Percentiles rank a stretch among this genome's conserved stretches.
Conservation (phyloP, 2,113 vertebrate species). For the Callipepla californica region DNA sequence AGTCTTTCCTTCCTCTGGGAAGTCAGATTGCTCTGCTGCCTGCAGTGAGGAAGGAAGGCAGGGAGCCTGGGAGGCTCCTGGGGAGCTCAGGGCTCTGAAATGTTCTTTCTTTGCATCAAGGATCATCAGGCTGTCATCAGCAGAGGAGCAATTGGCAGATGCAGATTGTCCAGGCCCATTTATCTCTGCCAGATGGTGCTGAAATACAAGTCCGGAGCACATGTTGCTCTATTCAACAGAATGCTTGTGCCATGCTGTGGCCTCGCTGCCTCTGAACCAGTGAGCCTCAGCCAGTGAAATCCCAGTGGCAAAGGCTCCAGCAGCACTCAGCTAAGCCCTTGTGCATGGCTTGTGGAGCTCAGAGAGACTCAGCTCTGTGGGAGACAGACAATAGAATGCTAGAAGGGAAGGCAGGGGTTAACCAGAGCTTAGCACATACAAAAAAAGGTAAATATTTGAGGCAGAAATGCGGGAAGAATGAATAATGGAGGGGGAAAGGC, state of each 20-base stretch:
- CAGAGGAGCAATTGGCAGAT: neutral
- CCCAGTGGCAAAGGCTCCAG: neutral
- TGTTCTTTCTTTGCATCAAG: slow-evolving; percentile 8
- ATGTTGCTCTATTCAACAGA: slow-evolving; percentile 63
- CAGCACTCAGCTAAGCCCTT: neutral
- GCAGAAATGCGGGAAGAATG: slow-evolving; percentile 19
- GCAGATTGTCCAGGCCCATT: slow-evolving; percentile 53
- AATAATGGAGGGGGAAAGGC: slow-evolving; percentile 37
- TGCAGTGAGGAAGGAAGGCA: neutral
- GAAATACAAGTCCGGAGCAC: neutral
- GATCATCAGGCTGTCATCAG: slow-evolving; percentile 15
- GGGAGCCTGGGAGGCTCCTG: neutral
- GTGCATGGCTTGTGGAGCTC: neutral
- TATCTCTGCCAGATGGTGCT: slow-evolving; percentile 70
- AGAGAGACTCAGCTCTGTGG: neutral
- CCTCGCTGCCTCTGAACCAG: slow-evolving; percentile 32
- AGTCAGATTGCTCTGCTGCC: neutral
- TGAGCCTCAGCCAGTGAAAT: slow-evolving; percentile 26
- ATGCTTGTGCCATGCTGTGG: slow-evolving; percentile 50
- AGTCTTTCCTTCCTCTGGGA: neutral
- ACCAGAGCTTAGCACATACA: slow-evolving; percentile 17
- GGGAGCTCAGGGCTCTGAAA: neutral
- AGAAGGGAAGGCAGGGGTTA: slow-evolving; percentile 38
- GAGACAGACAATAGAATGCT: neutral
- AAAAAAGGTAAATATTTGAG: slow-evolving; percentile 43